Conservation (phyloP, 2,888 invertebrate species). For the Limnephilus marmoratus region DNA sequence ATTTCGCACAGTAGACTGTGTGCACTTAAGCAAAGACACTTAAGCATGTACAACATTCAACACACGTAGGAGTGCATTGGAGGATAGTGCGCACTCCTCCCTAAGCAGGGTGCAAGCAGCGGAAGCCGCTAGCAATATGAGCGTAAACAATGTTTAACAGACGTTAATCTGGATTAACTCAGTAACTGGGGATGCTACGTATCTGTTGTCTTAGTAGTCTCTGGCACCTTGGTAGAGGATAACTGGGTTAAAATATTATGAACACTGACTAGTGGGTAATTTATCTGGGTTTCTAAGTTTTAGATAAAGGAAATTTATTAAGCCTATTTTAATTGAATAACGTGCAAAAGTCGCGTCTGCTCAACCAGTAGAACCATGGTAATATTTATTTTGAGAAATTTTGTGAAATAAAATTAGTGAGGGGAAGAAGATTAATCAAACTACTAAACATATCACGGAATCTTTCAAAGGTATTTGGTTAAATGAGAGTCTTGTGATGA, state of each 20-base stretch:
- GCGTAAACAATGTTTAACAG: constrained; percentile 26
- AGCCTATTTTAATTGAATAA: no score
- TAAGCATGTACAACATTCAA: neutral
- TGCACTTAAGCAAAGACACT: constrained; percentile 23
- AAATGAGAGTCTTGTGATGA: no score
- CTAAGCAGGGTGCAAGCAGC: constrained; percentile 17
- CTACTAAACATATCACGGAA: no score
- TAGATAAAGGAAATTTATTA: neutral
- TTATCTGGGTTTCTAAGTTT: neutral
- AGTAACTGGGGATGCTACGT: neutral
- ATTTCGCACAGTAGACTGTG: neutral
- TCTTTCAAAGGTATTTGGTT: no score
- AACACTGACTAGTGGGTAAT: neutral
- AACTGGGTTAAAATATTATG: neutral
- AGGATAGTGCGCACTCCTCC: neutral
- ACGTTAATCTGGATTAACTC: constrained; percentile 44
- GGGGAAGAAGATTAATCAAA: no score
- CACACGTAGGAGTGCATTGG: neutral
- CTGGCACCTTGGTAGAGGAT: neutral
- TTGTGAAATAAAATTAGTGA: no score
- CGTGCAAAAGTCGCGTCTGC: neutral
- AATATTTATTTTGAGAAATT: neutral
- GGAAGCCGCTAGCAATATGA: neutral
- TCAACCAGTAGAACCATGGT: neutral
- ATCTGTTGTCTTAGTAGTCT: neutral